Base-by-base conservation (phyloP, 2,113 vertebrate genomes). In the Macquaria ambigua region DNA sequence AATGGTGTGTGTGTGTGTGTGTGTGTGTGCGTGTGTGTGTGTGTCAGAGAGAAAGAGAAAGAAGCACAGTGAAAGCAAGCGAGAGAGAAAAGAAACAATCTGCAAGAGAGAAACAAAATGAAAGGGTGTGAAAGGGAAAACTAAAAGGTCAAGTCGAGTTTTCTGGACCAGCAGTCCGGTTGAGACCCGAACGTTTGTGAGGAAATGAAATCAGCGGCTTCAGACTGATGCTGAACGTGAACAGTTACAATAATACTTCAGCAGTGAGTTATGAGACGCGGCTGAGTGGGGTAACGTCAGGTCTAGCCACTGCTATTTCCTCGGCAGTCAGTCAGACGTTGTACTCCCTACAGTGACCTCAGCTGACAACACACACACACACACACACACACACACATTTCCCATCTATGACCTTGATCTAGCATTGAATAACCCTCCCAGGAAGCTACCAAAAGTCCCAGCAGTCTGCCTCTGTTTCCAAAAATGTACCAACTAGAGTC, bases 261-360 rank as follows among this genome's bases (percentile, higher is more conserved):
- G 77, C 12, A 1, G 37, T 92, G 90, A 93, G 87, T 93, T 92
- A 92, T 90, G 83, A 84, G 90, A 75, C 62, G 46, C 23, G 73
- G 9, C 83, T 50, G 56, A 85, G 80, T 53, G 79, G 72, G 37
- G 78, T 73, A 86, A 77, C 80, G 87, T 85, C 82, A 91, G 82
- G 82, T 87, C 87, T 85, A 87, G 87, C 80, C 84, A 75, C 73
- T 39, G 89, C 71, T 87, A 83, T 82, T 93, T 92, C 89, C 92
- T 91, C 76, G n/a, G 74, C 90, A 78, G 79, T 64, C 71, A 74
- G 64, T 87, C 77, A 83, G 77, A 76, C 12, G 69, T 68, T 59
- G 53, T 8, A 72, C 68, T 88, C 86, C 78, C 81, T 85, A 62
- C 55, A 25, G 73, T 87, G 84, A 89, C 82, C 77, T 90, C 88